A percentile compares a stretch with the other conserved stretches of the same genome.
These are phyloP conservation scores for Drosophila vallismaia DNA, from an alignment of 2,888 invertebrate species.

Conservation along the genomic window DNA sequence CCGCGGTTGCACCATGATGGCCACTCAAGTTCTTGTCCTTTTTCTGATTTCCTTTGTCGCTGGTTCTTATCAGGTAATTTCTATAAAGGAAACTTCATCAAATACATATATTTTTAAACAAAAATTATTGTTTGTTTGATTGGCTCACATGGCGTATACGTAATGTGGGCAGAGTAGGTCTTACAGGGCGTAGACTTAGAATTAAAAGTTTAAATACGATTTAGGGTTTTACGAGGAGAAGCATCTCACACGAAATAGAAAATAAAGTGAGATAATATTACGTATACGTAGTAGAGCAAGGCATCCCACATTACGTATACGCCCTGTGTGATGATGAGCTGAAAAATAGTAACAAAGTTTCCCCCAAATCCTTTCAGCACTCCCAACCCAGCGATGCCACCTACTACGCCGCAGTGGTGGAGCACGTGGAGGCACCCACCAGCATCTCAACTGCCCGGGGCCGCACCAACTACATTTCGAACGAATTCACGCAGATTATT, in stretches of 20 bases:
- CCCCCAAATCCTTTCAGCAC: conserved; percentile 25
- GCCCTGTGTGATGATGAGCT: not conserved
- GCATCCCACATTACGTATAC: not conserved
- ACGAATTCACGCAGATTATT: conserved; percentile 68
- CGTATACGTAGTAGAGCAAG: not conserved
- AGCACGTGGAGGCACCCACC: conserved; percentile 84
- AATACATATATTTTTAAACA: too few relatives aligned
- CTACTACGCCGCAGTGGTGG: conserved; percentile 87
- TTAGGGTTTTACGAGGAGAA: too few relatives aligned
- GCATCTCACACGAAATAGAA: too few relatives aligned
- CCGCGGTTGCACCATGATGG: conserved; percentile 4
- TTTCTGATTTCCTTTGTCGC: not conserved
- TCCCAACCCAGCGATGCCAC: conserved; percentile 81
- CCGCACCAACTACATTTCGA: conserved; percentile 51
- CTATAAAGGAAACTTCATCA: not conserved
- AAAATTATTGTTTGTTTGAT: too few relatives aligned
- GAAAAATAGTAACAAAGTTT: not conserved
- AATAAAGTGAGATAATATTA: too few relatives aligned
- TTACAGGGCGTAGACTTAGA: not conserved
- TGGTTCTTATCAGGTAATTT: conserved; percentile 20
- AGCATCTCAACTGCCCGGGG: conserved; percentile 40
- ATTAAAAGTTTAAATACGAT: not conserved
- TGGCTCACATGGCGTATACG: too few relatives aligned
- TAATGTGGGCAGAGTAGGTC: too few relatives aligned
- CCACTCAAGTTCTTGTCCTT: not conserved